Evolutionary conservation across 2,113 vertebrate genomes (phyloP).

Genomic region (Mugil cephalus): DNA sequence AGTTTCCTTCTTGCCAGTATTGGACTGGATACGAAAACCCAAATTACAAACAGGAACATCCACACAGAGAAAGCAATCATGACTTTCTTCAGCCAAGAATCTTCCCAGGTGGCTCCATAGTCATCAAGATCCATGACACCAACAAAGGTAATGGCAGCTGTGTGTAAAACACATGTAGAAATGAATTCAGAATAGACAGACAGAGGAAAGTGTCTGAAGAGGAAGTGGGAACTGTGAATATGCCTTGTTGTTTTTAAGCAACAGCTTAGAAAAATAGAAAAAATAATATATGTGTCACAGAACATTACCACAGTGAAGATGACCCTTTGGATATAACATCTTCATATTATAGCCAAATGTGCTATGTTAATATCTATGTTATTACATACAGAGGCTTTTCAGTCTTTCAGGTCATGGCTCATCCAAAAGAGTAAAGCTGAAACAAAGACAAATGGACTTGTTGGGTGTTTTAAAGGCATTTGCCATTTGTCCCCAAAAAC

Average conservation of each 20-base stretch:
- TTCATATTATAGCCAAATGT: too few species aligned
- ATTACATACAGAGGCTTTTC: too few species aligned
- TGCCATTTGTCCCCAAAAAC: too few species aligned
- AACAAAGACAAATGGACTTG: too few species aligned
- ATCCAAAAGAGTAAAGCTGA: too few species aligned
- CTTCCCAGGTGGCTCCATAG: accelerated
- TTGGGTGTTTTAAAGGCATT: too few species aligned
- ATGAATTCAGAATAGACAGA: neutral
- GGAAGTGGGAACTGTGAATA: neutral
- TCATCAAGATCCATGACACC: neutral
- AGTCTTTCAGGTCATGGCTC: too few species aligned
- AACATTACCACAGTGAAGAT: too few species aligned
- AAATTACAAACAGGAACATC: conserved; percentile 17
- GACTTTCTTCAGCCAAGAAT: conserved; percentile 14
- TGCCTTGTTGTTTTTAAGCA: neutral
- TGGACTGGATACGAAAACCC: neutral
- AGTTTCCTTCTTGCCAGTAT: neutral
- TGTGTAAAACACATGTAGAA: conserved; percentile 3
- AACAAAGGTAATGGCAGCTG: conserved; percentile 42
- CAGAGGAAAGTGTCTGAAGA: neutral
- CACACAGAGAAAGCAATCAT: conserved; percentile 12
- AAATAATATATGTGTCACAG: too few species aligned
- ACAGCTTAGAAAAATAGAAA: too few species aligned
- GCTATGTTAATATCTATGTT: too few species aligned
- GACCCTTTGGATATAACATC: too few species aligned